Base-by-base conservation (phyloP, 2,113 vertebrate species). In the Grammomys dolichurus region DNA sequence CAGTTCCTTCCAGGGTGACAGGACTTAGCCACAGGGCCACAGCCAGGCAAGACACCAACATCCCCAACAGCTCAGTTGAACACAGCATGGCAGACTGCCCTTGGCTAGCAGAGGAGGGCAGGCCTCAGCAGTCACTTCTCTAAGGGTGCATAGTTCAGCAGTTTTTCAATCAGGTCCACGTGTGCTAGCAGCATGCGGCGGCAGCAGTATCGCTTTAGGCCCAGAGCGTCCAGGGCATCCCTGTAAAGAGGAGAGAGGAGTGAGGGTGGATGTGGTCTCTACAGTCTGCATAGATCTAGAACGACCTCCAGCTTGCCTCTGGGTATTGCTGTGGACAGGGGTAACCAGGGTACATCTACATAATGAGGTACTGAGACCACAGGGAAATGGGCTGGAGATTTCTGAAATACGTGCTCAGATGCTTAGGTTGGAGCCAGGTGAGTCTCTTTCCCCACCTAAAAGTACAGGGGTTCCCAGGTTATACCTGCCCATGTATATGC, bases 181-280 rank as follows among this genome's bases (percentile, higher is more conserved):
- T 99, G 99, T 88, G 99, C 99, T 0, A 99, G 99, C 58, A 99
- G 99, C 99, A 99, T 99, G 92, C 99, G 98, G 81, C 99, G 99
- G 97, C 99, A 99, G 97, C 99, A 99, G 98, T 99, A 99, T 58
- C 99, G 99, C 98, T 99, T 99, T 98, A 99, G 96, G 36, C 99
- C 99, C 96, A 99, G 98, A 4, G 99, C 99, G 73, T 99, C 99
- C 88, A 99, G 98, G 26, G 99, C 99, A 51, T 99, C 99, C 95
- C 99, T 99, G 96, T 11, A 24, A 19, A 17, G n/a, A 43, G 87
- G 31, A 5, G 13, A 19, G 1, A 0, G n/a, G 13, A 2, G 73
- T 56, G 51, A 87, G 86, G 17, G 14, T 3, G 9, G 3, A 7
- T 26, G 75, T 3, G 22, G 48, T 12, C 7, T 6, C 72, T 43